These are phyloP conservation scores for Diabrotica virgifera DNA, from an alignment of 1,140 invertebrate genomes.

Conservation along the genomic window DNA sequence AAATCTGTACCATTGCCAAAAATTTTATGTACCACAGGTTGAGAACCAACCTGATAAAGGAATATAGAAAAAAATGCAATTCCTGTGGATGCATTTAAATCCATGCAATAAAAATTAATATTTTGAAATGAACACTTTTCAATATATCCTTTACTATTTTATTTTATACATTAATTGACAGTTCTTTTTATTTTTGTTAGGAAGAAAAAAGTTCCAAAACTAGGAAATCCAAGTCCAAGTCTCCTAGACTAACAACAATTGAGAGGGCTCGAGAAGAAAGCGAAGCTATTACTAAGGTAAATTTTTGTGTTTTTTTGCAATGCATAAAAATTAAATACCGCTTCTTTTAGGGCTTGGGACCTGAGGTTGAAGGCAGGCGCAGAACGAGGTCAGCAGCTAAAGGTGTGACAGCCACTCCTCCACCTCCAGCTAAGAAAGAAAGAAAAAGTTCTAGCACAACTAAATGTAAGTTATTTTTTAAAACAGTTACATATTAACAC, in stretches of 20 bases:
- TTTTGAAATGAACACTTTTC: too few species aligned
- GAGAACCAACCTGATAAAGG: too few species aligned
- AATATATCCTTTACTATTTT: too few species aligned
- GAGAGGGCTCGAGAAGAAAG: conserved; percentile 42
- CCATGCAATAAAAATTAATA: too few species aligned
- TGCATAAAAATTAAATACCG: not conserved
- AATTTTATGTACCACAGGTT: too few species aligned
- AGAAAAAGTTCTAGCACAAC: conserved; percentile 36
- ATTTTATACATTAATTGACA: too few species aligned
- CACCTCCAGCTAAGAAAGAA: conserved; percentile 50
- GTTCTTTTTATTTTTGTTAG: conserved; percentile 34
- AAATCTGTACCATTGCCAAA: too few species aligned
- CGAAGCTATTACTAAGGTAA: conserved; percentile 47
- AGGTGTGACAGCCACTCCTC: conserved; percentile 47
- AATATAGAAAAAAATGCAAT: too few species aligned
- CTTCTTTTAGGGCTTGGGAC: conserved; percentile 39
- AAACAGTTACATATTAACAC: too few species aligned
- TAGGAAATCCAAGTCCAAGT: conserved; percentile 44
- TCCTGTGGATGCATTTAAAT: too few species aligned
- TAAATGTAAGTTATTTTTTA: conserved; percentile 17
- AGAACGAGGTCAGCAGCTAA: conserved; percentile 49
- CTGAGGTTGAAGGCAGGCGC: conserved; percentile 47
- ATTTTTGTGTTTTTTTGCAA: conserved; percentile 11
- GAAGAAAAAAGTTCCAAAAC: conserved; percentile 42
- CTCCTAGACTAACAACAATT: conserved; percentile 36